phyloP scores from a whole-genome alignment of 1,140 invertebrate genomes.

The Phocides pigmalion region DNA sequence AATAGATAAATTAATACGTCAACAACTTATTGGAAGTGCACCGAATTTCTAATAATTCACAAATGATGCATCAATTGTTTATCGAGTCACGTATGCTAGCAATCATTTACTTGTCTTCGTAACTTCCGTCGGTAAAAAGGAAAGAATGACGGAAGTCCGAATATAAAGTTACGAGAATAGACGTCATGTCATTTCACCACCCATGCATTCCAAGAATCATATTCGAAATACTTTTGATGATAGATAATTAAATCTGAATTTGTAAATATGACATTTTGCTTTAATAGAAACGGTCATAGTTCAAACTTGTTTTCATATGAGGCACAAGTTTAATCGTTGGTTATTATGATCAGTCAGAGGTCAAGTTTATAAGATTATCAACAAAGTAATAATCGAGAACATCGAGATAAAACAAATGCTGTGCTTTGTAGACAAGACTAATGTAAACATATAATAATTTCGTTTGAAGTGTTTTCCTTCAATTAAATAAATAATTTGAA shows the following conservation, averaged over 20 bases:
- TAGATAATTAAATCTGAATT: background rate
- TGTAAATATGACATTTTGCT: background rate
- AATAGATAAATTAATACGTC: background rate
- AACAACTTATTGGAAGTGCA: constrained; percentile 10
- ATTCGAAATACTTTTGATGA: background rate
- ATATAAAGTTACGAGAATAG: constrained; percentile 30
- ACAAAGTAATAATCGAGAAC: background rate
- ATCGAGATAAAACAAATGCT: background rate
- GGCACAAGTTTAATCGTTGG: background rate
- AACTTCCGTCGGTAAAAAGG: constrained; percentile 24
- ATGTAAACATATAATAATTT: too few relatives aligned
- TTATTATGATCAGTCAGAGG: background rate
- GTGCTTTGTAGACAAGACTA: background rate
- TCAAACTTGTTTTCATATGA: background rate
- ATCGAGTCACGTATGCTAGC: constrained; percentile 13
- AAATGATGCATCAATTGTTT: constrained; percentile 5
- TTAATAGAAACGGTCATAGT: background rate
- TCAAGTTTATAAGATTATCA: background rate
- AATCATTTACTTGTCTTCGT: constrained; percentile 20
- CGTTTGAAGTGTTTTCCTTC: too few relatives aligned
- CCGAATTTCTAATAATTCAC: background rate
- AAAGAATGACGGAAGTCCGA: constrained; percentile 30
- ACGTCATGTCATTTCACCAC: constrained; percentile 15
- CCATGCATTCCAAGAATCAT: constrained; percentile 22
- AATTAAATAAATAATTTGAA: too few relatives aligned